Conservation (phyloP, 2,888 invertebrate species). For the Hermaeophaga mercurialis region DNA sequence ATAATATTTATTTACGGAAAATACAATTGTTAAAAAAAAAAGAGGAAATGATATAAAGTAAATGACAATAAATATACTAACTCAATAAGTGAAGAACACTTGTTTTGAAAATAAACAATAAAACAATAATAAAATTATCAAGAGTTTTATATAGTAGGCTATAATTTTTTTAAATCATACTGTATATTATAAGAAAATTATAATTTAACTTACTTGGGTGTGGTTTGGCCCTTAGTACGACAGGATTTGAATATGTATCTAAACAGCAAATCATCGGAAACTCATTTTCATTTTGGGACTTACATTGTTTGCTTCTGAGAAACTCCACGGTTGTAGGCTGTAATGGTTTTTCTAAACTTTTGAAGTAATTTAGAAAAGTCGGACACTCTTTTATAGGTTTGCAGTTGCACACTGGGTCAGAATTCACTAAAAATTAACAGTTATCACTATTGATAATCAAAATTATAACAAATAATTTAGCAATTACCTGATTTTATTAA, state of each 20-base stretch:
- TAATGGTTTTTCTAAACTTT: conserved; percentile 37
- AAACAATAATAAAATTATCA: too few relatives aligned
- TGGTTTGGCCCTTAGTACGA: not conserved
- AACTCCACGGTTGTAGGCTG: conserved; percentile 37
- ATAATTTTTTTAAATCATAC: too few relatives aligned
- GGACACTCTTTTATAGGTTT: conserved; percentile 35
- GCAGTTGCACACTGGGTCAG: not conserved
- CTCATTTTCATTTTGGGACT: conserved; percentile 39
- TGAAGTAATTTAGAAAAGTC: conserved; percentile 36
- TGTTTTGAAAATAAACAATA: too few relatives aligned
- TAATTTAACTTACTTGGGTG: conserved; percentile 4
- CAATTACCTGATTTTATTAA: not conserved
- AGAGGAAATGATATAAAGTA: too few relatives aligned
- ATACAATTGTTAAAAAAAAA: too few relatives aligned
- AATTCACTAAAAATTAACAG: conserved; percentile 1
- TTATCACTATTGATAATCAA: too few relatives aligned
- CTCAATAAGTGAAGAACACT: too few relatives aligned
- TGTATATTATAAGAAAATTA: too few relatives aligned
- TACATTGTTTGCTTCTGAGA: conserved; percentile 44
- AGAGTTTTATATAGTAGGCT: too few relatives aligned
- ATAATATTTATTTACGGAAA: too few relatives aligned
- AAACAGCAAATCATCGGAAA: conserved; percentile 47
- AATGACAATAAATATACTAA: too few relatives aligned
- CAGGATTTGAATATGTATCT: not conserved
- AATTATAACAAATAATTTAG: not conserved